Conservation (phyloP, 2,888 invertebrate species). For the Lacanobia oleracea region DNA sequence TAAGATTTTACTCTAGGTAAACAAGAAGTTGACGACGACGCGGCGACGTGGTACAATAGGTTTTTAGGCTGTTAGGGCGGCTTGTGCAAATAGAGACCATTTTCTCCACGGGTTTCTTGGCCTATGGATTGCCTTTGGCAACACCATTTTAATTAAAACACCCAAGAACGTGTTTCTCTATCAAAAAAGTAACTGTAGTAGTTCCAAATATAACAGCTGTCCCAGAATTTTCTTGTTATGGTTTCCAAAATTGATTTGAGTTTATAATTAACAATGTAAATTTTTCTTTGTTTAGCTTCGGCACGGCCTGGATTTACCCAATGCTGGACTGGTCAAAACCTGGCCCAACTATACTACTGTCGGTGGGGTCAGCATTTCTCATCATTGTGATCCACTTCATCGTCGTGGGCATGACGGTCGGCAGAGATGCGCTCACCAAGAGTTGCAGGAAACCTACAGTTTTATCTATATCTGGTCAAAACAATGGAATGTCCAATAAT, state of each 20-base stretch:
- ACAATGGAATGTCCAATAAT: constrained; percentile 1
- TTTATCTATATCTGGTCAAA: constrained; percentile 55
- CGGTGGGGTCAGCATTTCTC: constrained; percentile 90
- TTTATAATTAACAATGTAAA: background rate
- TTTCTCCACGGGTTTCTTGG: too few species aligned
- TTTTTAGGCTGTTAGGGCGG: too few species aligned
- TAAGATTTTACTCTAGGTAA: background rate
- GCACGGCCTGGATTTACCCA: constrained; percentile 93
- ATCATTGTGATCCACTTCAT: constrained; percentile 91
- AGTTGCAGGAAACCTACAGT: constrained; percentile 67
- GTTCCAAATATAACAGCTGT: background rate
- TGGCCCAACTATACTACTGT: constrained; percentile 89
- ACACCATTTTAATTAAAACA: too few species aligned
- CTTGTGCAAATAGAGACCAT: too few species aligned
- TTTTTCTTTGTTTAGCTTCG: constrained; percentile 85
- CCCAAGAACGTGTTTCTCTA: too few species aligned
- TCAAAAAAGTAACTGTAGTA: background rate
- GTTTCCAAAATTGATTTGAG: background rate
- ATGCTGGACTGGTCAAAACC: constrained; percentile 94
- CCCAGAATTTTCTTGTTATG: background rate
- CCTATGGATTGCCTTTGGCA: too few species aligned
- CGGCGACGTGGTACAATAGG: background rate
- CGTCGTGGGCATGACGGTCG: constrained; percentile 88
- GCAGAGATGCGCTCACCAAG: constrained; percentile 81
- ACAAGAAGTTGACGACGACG: background rate